Evolutionary conservation across 53 echinoderm and acorn worm species (phyloP), one percentile per base, ranked within the genome.

Genomic region (Henricia sp.): DNA sequence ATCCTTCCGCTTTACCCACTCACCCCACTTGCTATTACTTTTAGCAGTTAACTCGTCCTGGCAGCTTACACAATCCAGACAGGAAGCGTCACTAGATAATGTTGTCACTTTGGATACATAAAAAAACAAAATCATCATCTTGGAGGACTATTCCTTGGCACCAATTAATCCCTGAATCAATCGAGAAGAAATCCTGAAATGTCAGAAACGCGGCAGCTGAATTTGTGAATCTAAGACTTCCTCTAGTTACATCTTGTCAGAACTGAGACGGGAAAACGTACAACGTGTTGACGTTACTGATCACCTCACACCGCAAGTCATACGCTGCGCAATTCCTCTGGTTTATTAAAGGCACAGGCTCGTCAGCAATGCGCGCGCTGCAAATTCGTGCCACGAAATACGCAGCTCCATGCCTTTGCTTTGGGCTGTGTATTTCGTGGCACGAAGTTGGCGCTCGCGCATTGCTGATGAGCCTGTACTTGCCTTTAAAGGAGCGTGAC

Each of bases 231-330:
- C 29, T 72, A 20, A 27, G 17, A 21, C 36, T 35, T 72, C 72
- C 52, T 51, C 53, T 19, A 1, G 2, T 12, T 50, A 5, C 35
- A 51, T 2, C n/a, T 52, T 14, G 5, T 13, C 3, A 12, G 52
- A 34, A 35, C 34, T n/a, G 8, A 4, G 36, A 3, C 36, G 8
- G 36, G 70, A 53, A 72, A 72, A 72, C 72, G 35, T 35, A 52
- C 28, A 52, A 43, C 14, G 29, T 21, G 72, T n/a, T 44, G 52
- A 72, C 72, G 52, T 34, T 52, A 19, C 2, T 3, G 36, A 72
- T 52, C 72, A 34, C n/a, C 72, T 52, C 35, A 4, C 72, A 44
- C 72, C 21, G 72, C 51, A 52, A 72, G 72, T 72, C 53, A 72
- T 72, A 72, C 36, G 20, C 53, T n/a, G 26, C 30, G 9, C 21